Evolutionary conservation across 2,888 invertebrate genomes (phyloP).

Genomic region (Conomelus anceps): DNA sequence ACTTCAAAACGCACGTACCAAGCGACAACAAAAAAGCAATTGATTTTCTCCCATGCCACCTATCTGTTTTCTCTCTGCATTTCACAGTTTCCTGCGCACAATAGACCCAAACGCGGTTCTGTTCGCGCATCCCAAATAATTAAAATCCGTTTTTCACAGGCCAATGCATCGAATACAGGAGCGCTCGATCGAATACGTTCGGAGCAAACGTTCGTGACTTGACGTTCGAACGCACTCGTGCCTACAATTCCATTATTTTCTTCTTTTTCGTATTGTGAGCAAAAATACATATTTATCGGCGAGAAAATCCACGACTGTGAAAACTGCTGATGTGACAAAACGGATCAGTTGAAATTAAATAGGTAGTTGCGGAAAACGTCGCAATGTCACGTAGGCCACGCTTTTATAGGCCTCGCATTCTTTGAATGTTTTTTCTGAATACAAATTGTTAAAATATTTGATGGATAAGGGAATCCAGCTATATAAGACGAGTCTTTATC

Average conservation of each 20-base stretch:
- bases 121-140: not conserved
- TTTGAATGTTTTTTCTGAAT: not conserved
- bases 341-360: not conserved
- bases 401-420: not conserved
- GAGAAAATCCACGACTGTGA: not conserved
- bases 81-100: not conserved
- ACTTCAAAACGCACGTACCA: not conserved
- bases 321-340: not conserved
- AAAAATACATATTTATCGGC: not conserved
- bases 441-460: not conserved
- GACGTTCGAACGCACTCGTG: not conserved
- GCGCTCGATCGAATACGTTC: not conserved
- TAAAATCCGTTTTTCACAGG: not conserved
- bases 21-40: not conserved
- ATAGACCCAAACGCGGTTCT: not conserved
- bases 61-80: not conserved
- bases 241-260: not conserved
- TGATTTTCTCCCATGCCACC: not conserved
- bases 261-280: not conserved
- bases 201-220: no score
- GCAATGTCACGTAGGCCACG: not conserved
- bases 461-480: not conserved
- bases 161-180: no score
- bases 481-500: not conserved
- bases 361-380: not conserved